Conservation (phyloP, 2,113 vertebrate species). For the Platichthys stellatus region DNA sequence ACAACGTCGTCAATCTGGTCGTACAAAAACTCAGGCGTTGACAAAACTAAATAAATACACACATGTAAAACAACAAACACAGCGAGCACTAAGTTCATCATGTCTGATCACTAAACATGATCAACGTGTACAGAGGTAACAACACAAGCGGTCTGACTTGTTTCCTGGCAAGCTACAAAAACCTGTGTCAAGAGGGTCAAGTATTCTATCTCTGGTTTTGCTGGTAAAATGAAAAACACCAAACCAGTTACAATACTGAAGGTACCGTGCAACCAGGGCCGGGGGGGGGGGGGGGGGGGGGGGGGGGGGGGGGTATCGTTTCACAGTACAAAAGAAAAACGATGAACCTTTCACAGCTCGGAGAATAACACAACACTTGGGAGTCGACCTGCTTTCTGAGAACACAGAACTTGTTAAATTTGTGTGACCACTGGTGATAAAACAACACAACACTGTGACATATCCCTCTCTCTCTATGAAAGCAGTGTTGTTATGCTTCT, state of each 20-base stretch:
- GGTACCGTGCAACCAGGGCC: slow-evolving; percentile 23
- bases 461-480: slow-evolving; percentile 1
- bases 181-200: slow-evolving; percentile 9
- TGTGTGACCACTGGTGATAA: slow-evolving; percentile 26
- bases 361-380: slow-evolving; percentile 49
- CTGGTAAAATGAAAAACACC: slow-evolving; percentile 7
- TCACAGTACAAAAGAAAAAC: slow-evolving; percentile 55
- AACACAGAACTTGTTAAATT: slow-evolving; percentile 7
- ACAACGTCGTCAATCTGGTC: slow-evolving; percentile 8
- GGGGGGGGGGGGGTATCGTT: slow-evolving; percentile 12
- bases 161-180: slow-evolving; percentile 47
- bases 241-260: slow-evolving; percentile 33
- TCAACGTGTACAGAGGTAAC: slow-evolving; percentile 21
- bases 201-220: slow-evolving; percentile 21
- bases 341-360: slow-evolving; percentile 33
- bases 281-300: background rate
- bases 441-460: slow-evolving; percentile 21
- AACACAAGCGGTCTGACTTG: slow-evolving; percentile 33
- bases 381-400: slow-evolving; percentile 16
- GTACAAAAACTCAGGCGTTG: background rate
- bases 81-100: background rate
- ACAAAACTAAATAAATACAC: slow-evolving; percentile 30
- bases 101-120: slow-evolving; percentile 4
- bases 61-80: slow-evolving; percentile 18
- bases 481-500: slow-evolving; percentile 14